Evolutionary conservation across 2,888 invertebrate genomes (phyloP).

Genomic region (Agriopis leucophaearia): DNA sequence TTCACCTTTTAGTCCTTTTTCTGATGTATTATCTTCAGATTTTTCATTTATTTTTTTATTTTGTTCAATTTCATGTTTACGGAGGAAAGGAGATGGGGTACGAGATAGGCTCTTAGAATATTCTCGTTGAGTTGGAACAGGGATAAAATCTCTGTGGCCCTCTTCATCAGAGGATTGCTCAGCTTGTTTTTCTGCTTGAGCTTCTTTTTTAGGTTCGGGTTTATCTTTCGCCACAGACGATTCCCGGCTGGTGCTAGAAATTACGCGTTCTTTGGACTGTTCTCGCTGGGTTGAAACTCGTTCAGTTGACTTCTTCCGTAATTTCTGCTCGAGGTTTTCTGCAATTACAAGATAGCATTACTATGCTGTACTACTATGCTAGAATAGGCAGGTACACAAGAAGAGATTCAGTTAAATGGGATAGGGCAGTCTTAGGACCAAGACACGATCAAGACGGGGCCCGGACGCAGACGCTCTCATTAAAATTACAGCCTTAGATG

Average conservation of each 20-base stretch:
- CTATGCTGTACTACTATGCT: too few species aligned
- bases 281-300: constrained; percentile 68
- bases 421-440: neutral
- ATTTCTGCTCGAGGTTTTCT: constrained; percentile 73
- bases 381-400: neutral
- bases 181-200: constrained; percentile 59
- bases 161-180: constrained; percentile 77
- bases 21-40: constrained; percentile 76
- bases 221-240: constrained; percentile 78
- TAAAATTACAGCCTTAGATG: too few species aligned
- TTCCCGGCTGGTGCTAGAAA: constrained; percentile 82
- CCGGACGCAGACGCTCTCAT: too few species aligned
- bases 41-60: constrained; percentile 74
- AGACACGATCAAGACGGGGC: too few species aligned
- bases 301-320: constrained; percentile 73
- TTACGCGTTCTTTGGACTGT: constrained; percentile 69
- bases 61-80: constrained; percentile 87
- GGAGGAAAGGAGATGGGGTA: constrained; percentile 94
- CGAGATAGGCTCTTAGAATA: constrained; percentile 93
- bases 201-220: constrained; percentile 64
- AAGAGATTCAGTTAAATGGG: neutral
- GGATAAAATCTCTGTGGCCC: constrained; percentile 74
- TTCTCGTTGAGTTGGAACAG: constrained; percentile 76
- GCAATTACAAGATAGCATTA: constrained; percentile 21
- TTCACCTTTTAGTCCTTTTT: constrained; percentile 81